Base-by-base conservation (phyloP, 1,140 invertebrate genomes). In the Steinernema feltiae region DNA sequence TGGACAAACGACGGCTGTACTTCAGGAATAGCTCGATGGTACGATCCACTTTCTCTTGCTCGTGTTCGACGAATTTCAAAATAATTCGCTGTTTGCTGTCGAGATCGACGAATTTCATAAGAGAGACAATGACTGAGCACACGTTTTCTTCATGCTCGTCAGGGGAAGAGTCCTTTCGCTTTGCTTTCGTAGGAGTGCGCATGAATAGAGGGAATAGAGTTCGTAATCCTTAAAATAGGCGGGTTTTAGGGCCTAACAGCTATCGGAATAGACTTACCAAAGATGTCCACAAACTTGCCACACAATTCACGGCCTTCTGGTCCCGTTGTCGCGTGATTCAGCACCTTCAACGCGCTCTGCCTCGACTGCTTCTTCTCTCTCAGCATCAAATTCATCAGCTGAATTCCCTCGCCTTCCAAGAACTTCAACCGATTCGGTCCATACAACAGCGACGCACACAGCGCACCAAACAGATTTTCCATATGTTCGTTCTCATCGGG, bases 181-280 rank as follows among this genome's bases (percentile, higher is more conserved):
- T 90, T 80, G 92, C 91, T 82, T 92, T 92, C 74, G 92, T 93
- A 1, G 95, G 95, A 0, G 96, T 98, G 89, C 97, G 96, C 96
- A 99, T 98, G 85, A 99, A 99, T 0, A 99, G 88, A 0, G 97
- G 96, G 88, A 99, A 99, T 72, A 99, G 92, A 0, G 94, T 97
- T 32, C 95, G 89, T 7, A 99, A 89, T 0, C 97, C 82, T 83
- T n/a, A 24, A 76, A 81, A 73, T 78, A 29, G n/a, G n/a, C n/a
- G n/a, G n/a, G 17, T n/a, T 63, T 73, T 31, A 3, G 32, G 41
- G n/a, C 35, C 35, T 41, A 63, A 73, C 31, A 73, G 12, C 71
- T 3, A 30, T 46, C 24, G 1, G 15, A 29, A 29, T 41, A 79
- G 27, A 48, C 69, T 35, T 21, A 83, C 82, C 97, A 0, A 99